Evolutionary conservation across 2,888 invertebrate species (phyloP).

Genomic region (Lepidocyrtoides sp.): DNA sequence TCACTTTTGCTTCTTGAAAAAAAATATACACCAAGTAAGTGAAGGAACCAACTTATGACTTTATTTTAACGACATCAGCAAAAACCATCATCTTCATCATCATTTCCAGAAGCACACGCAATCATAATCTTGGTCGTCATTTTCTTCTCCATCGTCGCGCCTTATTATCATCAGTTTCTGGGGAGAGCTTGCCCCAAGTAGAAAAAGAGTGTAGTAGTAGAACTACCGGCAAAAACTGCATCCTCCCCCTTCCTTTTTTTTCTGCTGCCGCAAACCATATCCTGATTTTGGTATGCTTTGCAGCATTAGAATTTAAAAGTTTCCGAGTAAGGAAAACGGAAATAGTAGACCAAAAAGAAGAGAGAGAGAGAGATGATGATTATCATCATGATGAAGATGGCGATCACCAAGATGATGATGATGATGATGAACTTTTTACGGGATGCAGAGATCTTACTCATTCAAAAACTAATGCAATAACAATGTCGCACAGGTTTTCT

Average conservation of each 20-base stretch:
- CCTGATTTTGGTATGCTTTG: no score
- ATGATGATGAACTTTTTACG: conserved; percentile 60
- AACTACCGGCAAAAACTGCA: not conserved
- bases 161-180: conserved; percentile 47
- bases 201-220: not conserved
- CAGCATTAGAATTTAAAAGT: no score
- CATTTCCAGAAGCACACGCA: not conserved
- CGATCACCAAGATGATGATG: conserved; percentile 1
- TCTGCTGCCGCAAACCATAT: not conserved
- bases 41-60: conserved; percentile 41
- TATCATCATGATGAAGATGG: conserved; percentile 13
- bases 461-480: conserved; percentile 67
- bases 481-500: conserved; percentile 51
- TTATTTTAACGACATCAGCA: conserved; percentile 63
- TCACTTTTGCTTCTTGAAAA: not conserved
- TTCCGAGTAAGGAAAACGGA: no score
- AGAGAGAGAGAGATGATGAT: not conserved
- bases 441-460: conserved; percentile 44
- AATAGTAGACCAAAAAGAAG: conserved; percentile 37
- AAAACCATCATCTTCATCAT: conserved; percentile 53
- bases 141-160: conserved; percentile 22
- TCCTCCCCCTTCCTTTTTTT: not conserved
- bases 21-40: conserved; percentile 6
- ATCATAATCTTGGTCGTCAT: conserved; percentile 59
- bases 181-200: conserved; percentile 12